These are phyloP conservation scores for Limosa lapponica DNA, from an alignment of 2,797 vertebrate genomes.

Conservation along the genomic window DNA sequence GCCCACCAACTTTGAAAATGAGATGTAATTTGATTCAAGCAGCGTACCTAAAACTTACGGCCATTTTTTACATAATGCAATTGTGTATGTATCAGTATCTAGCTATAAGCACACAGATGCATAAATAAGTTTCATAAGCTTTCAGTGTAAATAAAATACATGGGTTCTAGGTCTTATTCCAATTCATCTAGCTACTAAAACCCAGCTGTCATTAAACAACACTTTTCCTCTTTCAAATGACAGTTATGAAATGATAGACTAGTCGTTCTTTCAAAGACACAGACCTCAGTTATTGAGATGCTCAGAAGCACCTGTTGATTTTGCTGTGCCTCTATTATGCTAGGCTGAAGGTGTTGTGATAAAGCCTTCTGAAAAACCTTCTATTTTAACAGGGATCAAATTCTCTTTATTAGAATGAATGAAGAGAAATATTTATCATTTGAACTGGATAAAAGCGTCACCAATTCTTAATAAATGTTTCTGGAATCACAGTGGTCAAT, in stretches of 20 bases:
- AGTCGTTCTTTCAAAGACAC: slow-evolving; percentile 12
- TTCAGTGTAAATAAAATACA: background rate
- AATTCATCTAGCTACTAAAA: slow-evolving; percentile 22
- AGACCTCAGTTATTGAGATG: background rate
- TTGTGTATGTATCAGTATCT: background rate
- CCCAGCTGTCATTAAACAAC: slow-evolving; percentile 22
- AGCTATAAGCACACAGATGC: background rate
- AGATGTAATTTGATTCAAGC: background rate
- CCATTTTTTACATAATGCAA: background rate
- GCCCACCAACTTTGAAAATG: slow-evolving; percentile 23
- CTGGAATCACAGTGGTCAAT: background rate
- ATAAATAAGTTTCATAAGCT: background rate
- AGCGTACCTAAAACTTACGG: background rate
- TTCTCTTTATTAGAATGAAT: slow-evolving; percentile 33
- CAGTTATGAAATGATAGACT: slow-evolving; percentile 24
- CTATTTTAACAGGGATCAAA: background rate
- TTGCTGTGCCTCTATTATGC: background rate
- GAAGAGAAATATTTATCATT: background rate
- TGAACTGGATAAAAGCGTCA: background rate
- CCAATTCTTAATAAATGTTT: background rate
- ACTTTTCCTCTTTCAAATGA: background rate
- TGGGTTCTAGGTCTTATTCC: background rate
- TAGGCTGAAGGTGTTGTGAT: slow-evolving; percentile 37
- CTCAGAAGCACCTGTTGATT: slow-evolving; percentile 48
- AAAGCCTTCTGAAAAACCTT: slow-evolving; percentile 1